Percentiles rank a stretch among this genome's conserved stretches.
phyloP scores from a whole-genome alignment of 2,888 invertebrate species.

The Camponotus fellah region DNA sequence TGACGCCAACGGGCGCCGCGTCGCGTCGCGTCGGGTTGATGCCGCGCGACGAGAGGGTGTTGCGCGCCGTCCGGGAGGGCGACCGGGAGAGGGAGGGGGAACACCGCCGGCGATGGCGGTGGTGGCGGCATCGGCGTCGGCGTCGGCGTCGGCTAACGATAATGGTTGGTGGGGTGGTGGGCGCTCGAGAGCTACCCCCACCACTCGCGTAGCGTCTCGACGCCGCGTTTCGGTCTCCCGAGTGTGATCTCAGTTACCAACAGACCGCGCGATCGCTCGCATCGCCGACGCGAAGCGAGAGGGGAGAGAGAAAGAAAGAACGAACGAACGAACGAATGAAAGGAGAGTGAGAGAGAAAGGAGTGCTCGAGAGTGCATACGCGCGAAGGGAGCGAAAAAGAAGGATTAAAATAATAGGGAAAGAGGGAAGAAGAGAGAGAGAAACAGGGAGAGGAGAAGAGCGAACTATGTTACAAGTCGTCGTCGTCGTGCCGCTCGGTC shows the following conservation, averaged over 20 bases:
- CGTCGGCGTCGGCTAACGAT: conserved; percentile 60
- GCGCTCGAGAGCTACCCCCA: conserved; percentile 22
- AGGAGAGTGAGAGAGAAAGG: conserved; percentile 23
- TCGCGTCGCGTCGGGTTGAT: conserved; percentile 58
- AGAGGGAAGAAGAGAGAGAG: background rate
- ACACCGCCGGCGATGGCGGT: conserved; percentile 51
- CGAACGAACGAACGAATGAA: background rate
- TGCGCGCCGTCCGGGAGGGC: conserved; percentile 59
- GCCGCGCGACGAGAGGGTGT: conserved; percentile 44
- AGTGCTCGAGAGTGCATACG: conserved; percentile 17
- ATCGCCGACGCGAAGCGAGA: conserved; percentile 67
- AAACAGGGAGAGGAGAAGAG: conserved; percentile 31
- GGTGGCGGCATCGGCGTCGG: conserved; percentile 54
- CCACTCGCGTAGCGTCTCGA: conserved; percentile 40
- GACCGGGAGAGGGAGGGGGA: conserved; percentile 31
- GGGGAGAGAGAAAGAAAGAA: conserved; percentile 38
- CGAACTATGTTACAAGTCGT: conserved; percentile 63
- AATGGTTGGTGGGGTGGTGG: conserved; percentile 52
- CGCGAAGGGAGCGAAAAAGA: conserved; percentile 42
- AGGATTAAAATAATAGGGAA: conserved; percentile 54
- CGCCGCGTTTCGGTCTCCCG: conserved; percentile 60
- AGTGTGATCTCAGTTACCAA: conserved; percentile 80
- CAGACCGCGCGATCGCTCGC: conserved; percentile 81
- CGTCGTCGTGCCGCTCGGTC: conserved; percentile 71
- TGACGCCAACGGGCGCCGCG: conserved; percentile 60